Percentiles rank a stretch among this genome's conserved stretches.
These are phyloP conservation scores for Boulengeromyrus knoepffleri DNA, from an alignment of 2,113 vertebrate genomes.

Conservation along the genomic window DNA sequence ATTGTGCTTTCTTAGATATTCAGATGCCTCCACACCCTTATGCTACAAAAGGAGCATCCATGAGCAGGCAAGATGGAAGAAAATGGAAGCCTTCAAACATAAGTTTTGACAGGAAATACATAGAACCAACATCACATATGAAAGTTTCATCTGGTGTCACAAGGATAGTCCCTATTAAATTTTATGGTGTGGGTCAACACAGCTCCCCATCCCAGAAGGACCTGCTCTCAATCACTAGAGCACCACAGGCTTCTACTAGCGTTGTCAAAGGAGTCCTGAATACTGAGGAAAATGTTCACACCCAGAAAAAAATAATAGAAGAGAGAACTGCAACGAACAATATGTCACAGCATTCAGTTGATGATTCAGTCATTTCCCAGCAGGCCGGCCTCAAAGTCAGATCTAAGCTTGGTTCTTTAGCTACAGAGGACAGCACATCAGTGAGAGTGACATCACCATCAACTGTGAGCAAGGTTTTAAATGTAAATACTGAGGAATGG, in stretches of 20 bases:
- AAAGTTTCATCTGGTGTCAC: slow-evolving; percentile 47
- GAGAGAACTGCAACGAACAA: slow-evolving; percentile 47
- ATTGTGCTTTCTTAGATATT: slow-evolving; percentile 59
- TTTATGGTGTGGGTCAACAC: slow-evolving; percentile 44
- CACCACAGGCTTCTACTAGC: slow-evolving; percentile 39
- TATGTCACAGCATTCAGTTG: slow-evolving; percentile 29
- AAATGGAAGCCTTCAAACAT: slow-evolving; percentile 39
- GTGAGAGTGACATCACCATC: slow-evolving; percentile 42
- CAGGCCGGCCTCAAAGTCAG: slow-evolving; percentile 29
- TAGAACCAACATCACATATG: slow-evolving; percentile 41
- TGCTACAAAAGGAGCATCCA: slow-evolving; percentile 49
- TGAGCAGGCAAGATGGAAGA: slow-evolving; percentile 56
- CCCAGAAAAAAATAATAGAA: slow-evolving; percentile 41
- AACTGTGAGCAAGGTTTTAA: slow-evolving; percentile 29
- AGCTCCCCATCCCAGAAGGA: slow-evolving; percentile 56
- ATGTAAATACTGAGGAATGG: slow-evolving; percentile 37
- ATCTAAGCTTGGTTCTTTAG: slow-evolving; percentile 25
- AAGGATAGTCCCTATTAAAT: slow-evolving; percentile 47
- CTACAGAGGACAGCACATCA: slow-evolving; percentile 38
- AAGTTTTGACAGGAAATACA: slow-evolving; percentile 51
- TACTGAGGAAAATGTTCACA: slow-evolving; percentile 28
- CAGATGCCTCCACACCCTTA: slow-evolving; percentile 58
- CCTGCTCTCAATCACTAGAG: slow-evolving; percentile 59
- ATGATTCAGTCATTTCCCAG: slow-evolving; percentile 25
- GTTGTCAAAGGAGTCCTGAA: not conserved